Evolutionary conservation across 2,888 invertebrate species (phyloP), one percentile per base, ranked within the genome.

Genomic region (Theodoxus fluviatilis): DNA sequence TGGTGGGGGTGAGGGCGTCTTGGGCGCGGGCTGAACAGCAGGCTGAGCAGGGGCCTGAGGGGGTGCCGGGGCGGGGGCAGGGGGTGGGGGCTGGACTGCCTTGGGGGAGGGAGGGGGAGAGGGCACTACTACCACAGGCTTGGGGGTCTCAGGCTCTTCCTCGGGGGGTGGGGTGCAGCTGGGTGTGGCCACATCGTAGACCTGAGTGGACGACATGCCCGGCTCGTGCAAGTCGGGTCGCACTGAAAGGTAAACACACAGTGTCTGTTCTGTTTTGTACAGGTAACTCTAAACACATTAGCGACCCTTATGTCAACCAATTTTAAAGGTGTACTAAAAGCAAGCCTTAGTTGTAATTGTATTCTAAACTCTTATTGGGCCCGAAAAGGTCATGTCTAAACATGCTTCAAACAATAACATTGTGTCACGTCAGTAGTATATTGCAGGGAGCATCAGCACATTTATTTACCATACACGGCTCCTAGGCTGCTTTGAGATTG

Each of bases 81-180:
- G 68, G 38, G 76, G 79, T 52, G 77, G 76, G 3, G 77, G 73
- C 12, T 76, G 49, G 22, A 75, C 71, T 37, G 71, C 22, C 31
- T 75, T 72, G 28, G 74, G 75, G 1, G 79, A 74, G 37, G 76
- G 72, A 7, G 78, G 76, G 7, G 82, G 81, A 3, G 80, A 77
- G 52, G 77, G 70, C 31, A 52, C 66, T 38, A 66, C 66, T 25
- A 25, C 35, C 7, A 3, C 25, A 25, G 22, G 4, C 1, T 28
- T 31, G n/a, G 35, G 49, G 28, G 31, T 57, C 9, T 38, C 68
- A 6, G 52, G 59, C 31, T 57, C 49, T 22, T 37, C n/a, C 59
- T 37, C 12, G 40, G 70, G 71, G 38, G 70, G 70, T 3, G 74
- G 74, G 1, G 74, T 72, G 40, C 69, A 22, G 31, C 71, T 69